Base-by-base conservation (phyloP, 2,797 vertebrate genomes). In the Phylloscopus collybita region DNA sequence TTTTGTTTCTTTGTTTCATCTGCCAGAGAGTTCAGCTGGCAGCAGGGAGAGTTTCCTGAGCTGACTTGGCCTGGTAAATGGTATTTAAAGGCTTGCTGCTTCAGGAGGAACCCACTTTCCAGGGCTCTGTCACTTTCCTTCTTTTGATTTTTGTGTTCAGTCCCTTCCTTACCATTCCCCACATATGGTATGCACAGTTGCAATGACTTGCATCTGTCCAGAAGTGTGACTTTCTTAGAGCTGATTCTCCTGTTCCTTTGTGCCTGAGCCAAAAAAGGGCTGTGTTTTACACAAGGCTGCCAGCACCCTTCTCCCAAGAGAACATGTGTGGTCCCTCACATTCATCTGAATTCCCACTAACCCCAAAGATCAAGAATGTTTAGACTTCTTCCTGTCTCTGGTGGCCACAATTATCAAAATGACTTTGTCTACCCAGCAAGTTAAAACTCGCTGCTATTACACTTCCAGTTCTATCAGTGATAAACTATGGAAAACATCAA, bases 181-280 rank as follows among this genome's bases (percentile, higher is more conserved):
- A 81, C 92, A 59, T 67, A 53, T 88, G 92, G 62, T n/a, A 8
- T 1, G 4, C 87, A 72, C 49, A 78, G 42, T 95, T 57, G 61
- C 73, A 70, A 79, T 75, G 93, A 73, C 73, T 96, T 82, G 62
- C 90, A 86, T 91, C 76, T 96, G 89, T 88, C 80, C 87, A 84
- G 82, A 95, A 97, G 95, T 96, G 95, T 95, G 80, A 93, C 82
- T 91, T 93, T 91, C 82, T 90, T 79, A 86, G 80, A 94, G 73
- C 34, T 88, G 85, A 83, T 88, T 95, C 76, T 84, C 75, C 75
- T 69, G 47, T 59, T 96, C 36, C 86, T 96, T 94, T 95, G 59
- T 92, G 73, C 15, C 3, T 36, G 49, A 94, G 87, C 89, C 95
- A 95, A 73, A 75, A 90, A 76, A 64, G 45, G 72, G 42, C 85